Evolutionary conservation across 2,888 invertebrate species (phyloP).

Genomic region (Noctua pronuba): DNA sequence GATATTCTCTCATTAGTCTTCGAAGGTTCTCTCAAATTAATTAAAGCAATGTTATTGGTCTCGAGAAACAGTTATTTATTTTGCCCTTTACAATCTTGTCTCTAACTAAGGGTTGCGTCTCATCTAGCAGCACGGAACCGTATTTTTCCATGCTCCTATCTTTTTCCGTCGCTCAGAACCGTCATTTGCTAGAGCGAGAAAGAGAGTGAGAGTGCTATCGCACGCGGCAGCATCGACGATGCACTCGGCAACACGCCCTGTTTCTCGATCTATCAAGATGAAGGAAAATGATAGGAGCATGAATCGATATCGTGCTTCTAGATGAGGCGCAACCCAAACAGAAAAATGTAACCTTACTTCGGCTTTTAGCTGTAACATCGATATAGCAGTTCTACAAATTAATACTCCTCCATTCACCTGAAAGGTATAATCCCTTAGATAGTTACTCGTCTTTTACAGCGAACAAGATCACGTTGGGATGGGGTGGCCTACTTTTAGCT

Average conservation of each 20-base stretch:
- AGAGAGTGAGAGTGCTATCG: no score
- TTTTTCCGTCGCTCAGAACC: neutral
- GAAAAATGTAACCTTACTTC: no score
- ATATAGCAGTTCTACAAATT: conserved; percentile 31
- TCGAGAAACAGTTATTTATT: neutral
- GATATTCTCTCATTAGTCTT: neutral
- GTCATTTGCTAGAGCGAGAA: no score
- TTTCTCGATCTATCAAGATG: neutral
- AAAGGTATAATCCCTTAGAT: conserved; percentile 46
- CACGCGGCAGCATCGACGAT: no score
- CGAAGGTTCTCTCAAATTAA: neutral
- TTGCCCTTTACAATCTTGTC: neutral
- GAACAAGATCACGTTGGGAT: conserved; percentile 1
- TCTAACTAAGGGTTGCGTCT: neutral
- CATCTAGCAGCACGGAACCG: neutral
- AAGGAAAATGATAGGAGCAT: neutral
- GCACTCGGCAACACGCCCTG: neutral
- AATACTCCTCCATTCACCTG: conserved; percentile 21
- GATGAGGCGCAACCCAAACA: neutral
- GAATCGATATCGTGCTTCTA: neutral
- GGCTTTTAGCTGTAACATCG: no score
- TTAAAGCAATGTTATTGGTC: neutral
- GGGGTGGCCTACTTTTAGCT: conserved; percentile 27
- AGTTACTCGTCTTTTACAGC: conserved; percentile 44
- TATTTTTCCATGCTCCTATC: neutral